A percentile compares a stretch with the other conserved stretches of the same genome.
Evolutionary conservation across 1,140 invertebrate species (phyloP).

Genomic region (Macrobrachium rosenbergii): DNA sequence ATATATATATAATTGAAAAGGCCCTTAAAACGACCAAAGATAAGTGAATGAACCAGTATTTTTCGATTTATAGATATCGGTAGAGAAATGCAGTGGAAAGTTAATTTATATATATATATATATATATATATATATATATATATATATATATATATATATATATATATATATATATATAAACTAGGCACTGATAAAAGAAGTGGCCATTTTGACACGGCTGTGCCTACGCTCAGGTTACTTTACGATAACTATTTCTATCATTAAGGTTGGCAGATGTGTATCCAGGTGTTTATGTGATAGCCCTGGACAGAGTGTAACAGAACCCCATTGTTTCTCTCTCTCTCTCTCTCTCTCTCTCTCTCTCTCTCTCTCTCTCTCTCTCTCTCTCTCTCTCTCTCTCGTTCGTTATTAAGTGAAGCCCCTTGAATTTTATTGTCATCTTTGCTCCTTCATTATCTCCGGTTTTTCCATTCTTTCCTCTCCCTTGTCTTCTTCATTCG

Average conservation of each 20-base stretch:
- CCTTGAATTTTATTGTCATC: no score
- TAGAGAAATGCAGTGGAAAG: no score
- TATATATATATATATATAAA: not conserved
- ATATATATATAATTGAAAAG: not conserved
- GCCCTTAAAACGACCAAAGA: no score
- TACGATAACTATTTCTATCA: no score
- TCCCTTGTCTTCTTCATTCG: no score
- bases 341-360: slow-evolving; percentile 34
- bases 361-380: slow-evolving; percentile 38
- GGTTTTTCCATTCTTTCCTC: not conserved
- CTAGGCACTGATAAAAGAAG: no score
- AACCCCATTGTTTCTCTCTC: not conserved
- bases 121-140: slow-evolving; percentile 1
- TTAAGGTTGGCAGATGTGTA: not conserved
- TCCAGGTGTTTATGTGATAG: not conserved
- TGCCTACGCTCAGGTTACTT: no score
- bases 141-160: slow-evolving; percentile 8
- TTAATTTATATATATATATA: not conserved
- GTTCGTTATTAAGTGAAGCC: not conserved
- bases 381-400: slow-evolving; percentile 33
- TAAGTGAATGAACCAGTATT: no score
- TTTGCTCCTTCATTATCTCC: no score
- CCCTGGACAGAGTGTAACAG: no score
- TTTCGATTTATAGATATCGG: no score
- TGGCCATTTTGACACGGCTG: no score